Percentiles rank a stretch among this genome's conserved stretches.
Conservation (phyloP, 2,797 vertebrate species). For the Apogon talboti region DNA sequence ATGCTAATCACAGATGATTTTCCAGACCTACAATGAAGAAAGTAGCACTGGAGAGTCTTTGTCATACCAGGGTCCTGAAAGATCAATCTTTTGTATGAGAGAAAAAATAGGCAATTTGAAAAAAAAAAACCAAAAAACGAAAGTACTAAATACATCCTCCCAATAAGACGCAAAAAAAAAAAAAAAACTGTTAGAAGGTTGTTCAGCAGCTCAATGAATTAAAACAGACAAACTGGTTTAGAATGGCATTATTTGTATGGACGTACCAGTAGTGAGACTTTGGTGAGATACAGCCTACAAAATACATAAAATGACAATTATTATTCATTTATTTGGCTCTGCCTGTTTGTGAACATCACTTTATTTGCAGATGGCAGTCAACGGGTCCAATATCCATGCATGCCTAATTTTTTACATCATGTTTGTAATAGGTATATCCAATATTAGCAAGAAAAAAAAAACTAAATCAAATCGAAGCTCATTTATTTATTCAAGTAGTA, state of each 20-base stretch:
- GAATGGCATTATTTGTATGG: constrained; percentile 33
- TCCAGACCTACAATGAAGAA: constrained; percentile 40
- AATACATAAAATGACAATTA: no score
- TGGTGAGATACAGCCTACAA: no score
- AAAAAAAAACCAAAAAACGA: constrained; percentile 40
- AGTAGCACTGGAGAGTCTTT: constrained; percentile 48
- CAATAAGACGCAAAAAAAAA: constrained; percentile 57
- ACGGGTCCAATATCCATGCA: no score
- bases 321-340: no score
- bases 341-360: no score
- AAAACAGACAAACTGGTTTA: constrained; percentile 36
- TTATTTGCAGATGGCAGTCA: no score
- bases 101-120: constrained; percentile 35
- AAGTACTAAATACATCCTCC: constrained; percentile 51
- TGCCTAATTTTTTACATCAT: no score
- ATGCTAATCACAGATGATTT: constrained; percentile 78
- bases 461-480: no score
- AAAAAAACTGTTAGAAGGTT: constrained; percentile 20
- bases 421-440: no score
- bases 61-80: constrained; percentile 50
- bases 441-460: no score
- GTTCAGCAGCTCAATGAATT: constrained; percentile 59
- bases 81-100: constrained; percentile 29
- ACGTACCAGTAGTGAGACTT: no score
- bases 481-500: no score